A percentile compares a stretch with the other conserved stretches of the same genome.
Evolutionary conservation across 2,113 vertebrate genomes (phyloP).

Genomic region (Anguilla japonica): DNA sequence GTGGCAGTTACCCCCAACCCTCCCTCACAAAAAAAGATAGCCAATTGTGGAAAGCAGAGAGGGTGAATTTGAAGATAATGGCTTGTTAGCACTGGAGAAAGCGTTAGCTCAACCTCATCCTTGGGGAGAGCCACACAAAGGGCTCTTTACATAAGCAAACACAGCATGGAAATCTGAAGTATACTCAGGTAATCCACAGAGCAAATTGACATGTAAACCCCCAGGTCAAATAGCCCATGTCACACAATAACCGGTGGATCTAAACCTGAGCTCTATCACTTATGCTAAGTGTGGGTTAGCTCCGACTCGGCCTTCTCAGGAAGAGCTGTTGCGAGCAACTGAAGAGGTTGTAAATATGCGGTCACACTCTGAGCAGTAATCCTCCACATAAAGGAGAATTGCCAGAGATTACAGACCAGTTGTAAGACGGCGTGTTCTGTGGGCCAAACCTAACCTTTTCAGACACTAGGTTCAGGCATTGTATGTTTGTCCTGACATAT

Average conservation of each 20-base stretch:
- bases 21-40: background rate
- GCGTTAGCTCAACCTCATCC: slow-evolving; percentile 54
- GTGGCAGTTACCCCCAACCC: too few relatives aligned
- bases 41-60: background rate
- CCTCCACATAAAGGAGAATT: slow-evolving; percentile 68
- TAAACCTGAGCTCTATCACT: slow-evolving; percentile 69
- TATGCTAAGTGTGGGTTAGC: slow-evolving; percentile 71
- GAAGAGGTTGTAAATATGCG: slow-evolving; percentile 75
- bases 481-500: background rate
- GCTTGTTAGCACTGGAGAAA: slow-evolving; percentile 52
- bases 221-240: background rate
- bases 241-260: slow-evolving; percentile 17
- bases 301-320: slow-evolving; percentile 56
- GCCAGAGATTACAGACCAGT: slow-evolving; percentile 72
- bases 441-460: background rate
- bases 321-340: slow-evolving; percentile 73
- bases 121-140: slow-evolving; percentile 54
- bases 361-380: slow-evolving; percentile 75
- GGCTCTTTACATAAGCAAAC: slow-evolving; percentile 64
- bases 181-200: background rate
- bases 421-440: slow-evolving; percentile 65
- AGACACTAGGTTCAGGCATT: background rate
- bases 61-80: background rate
- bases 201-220: background rate
- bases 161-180: slow-evolving; percentile 25